Base-by-base conservation (phyloP, 2,888 invertebrate genomes). In the Microplitis manilae region DNA sequence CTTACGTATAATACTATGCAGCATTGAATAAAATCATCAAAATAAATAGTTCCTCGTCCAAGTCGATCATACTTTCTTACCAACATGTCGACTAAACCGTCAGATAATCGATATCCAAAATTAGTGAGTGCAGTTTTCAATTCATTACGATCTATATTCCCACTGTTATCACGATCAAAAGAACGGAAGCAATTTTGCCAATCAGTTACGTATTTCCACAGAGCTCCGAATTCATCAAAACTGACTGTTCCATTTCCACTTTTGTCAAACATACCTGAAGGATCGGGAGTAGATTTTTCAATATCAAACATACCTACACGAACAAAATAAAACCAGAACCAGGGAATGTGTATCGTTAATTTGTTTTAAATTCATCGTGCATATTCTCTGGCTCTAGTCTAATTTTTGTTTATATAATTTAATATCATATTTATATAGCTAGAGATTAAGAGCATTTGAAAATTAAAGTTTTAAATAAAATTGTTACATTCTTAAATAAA, bases 21-120 rank as follows among this genome's bases (percentile, higher is more conserved):
- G 88, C 97, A 97, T 89, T 98, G 98, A 83, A 99, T 98, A 89
- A 99, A 99, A 90, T 99, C 99, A 91, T 99, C 99, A 91, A 99
- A 99, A 74, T 97, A 93, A 84, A 99, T 96, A 6, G 95, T 96
- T 50, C 97, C 97, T 73, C 93, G 92, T n/a, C 97, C 97, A 86
- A 94, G 95, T 82, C 98, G 92, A 91, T 99, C 99, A 91, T 98
- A 99, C 90, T 98, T 98, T 83, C 95, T 93, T 73, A 99, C 92
- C 86, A 99, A 92, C 60, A 95, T 93, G 80, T 93, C 93, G 77
- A 97, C 93, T 74, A 98, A 93, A 77, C 93, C 92, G 84, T 97
- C 97, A 0, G 96, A 96, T 59, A 99, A 91, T 80, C 95, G 92
- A 88, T 96, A 96, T 64, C 98, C 98, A 90, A 99, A 99, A 13